Evolutionary conservation across 2,113 vertebrate genomes (phyloP), one percentile per base, ranked within the genome.

Genomic region (Vanacampus margaritifer): DNA sequence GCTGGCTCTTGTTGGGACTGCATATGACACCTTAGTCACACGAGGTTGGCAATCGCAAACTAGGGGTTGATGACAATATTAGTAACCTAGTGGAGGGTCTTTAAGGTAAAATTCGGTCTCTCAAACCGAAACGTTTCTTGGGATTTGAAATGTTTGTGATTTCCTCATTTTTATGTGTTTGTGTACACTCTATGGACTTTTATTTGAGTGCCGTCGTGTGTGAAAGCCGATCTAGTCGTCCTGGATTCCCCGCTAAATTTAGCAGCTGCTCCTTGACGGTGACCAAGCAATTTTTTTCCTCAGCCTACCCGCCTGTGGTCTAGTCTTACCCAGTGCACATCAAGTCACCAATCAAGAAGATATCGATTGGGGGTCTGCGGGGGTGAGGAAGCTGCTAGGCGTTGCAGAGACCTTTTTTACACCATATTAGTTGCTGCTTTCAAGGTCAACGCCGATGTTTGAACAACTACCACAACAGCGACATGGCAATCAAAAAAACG

Each of bases 181-280:
- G 11, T 65, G 10, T 48, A 19, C 19, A 24, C 60, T 24, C n/a
- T 43, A n/a, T 17, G 8, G 60, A 26, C n/a, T 3, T 62, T 43
- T 3, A 23, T 36, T 64, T 48, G 21, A 59, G 23, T 26, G 58
- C 53, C 39, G 50, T 43, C 10, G 66, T n/a, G 75, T 50, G 7
- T 61, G 91, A 82, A 92, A 92, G 56, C 12, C 24, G 84, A 92
- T 80, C 85, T 66, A 58, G 56, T 71, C 79, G 88, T 78, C 85
- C 90, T 91, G 85, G 80, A 91, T 91, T 89, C 84, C 79, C 73
- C 59, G 66, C 91, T 91, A 90, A 90, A 88, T 65, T 85, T 92
- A 91, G 89, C 72, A 67, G 65, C 62, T 75, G 53, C 51, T 28
- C 78, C 60, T 72, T 32, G 60, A 75, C 73, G 50, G 46, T 72